Conservation (phyloP, 2,113 vertebrate species). For the Cricetomys ansorgei region DNA sequence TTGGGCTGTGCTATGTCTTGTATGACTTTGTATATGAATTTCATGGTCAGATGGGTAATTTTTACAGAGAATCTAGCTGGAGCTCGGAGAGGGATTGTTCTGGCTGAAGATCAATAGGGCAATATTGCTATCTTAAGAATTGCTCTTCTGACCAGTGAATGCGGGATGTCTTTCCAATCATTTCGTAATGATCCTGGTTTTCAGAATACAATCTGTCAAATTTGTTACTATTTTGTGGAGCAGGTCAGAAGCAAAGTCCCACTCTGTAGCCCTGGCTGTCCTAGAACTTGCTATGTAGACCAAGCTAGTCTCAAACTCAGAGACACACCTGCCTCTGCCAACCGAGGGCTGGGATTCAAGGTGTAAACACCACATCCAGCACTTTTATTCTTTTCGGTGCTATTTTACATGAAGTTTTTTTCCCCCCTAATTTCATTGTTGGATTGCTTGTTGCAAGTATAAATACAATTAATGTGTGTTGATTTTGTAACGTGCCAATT, state of each 20-base stretch:
- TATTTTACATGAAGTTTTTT: not conserved
- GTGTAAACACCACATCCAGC: too few species aligned
- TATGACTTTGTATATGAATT: not conserved
- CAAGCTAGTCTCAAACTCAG: not conserved
- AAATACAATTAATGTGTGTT: not conserved
- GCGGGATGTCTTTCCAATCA: too few species aligned
- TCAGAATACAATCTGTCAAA: not conserved
- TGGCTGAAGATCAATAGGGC: not conserved
- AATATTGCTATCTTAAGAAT: not conserved
- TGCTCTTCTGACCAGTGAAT: not conserved
- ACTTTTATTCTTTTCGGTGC: not conserved
- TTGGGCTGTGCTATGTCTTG: not conserved
- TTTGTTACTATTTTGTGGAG: not conserved
- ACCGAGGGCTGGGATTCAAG: not conserved
- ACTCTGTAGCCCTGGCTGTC: not conserved
- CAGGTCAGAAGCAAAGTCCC: not conserved
- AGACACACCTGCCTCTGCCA: not conserved
- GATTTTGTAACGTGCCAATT: not conserved
- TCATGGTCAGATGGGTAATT: not conserved
- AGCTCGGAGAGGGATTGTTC: not conserved
- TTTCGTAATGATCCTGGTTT: not conserved
- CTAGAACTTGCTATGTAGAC: not conserved
- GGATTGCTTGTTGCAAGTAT: not conserved
- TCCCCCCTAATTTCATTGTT: constrained; percentile 40
- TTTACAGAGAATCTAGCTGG: not conserved